Evolutionary conservation across 2,113 vertebrate species (phyloP), one percentile per base, ranked within the genome.

Genomic region (Martes martes): DNA sequence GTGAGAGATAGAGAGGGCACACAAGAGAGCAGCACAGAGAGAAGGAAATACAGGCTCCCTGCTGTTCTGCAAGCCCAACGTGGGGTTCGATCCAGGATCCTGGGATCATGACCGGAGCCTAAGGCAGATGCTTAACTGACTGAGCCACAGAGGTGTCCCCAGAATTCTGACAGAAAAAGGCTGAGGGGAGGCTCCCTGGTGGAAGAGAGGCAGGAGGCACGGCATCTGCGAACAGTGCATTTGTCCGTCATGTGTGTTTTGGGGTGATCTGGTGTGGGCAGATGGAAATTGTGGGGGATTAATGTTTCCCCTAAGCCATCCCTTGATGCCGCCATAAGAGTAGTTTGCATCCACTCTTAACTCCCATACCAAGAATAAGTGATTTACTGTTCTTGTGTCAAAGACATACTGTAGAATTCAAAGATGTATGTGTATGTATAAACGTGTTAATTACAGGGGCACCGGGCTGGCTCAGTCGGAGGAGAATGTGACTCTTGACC

Each of bases 101-200:
- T n/a, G 18, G 67, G 33, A 69, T 69, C 67, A 19, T 69, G 33
- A 69, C 67, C 67, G 36, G 67, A 69, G 67, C 67, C 16, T 9
- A 36, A 69, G 16, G 18, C 67, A 36, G 67, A 69, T 8, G 6
- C 67, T 69, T 69, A 36, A 69, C 67, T 10, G 7, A 19, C 67
- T 69, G 33, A 69, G 33, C 16, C 67, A 69, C 67, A 18, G 16
- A 36, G 67, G 33, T 4, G 8, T 18, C 52, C 45, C 79, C 71
- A n/a, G 39, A 63, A 14, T 16, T 61, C 33, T 31, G 67, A 23
- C 0, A 67, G 21, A 21, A 65, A 73, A 73, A 42, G 55, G 6
- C 65, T 82, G 2, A 0, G 3, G 33, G 85, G 69, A 55, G 23
- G 36, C 11, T 1, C 0, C 28, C 50, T 2, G 1, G 14, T 45